Base-by-base conservation (phyloP, 2,888 invertebrate genomes). In the Aleiodes alternator region DNA sequence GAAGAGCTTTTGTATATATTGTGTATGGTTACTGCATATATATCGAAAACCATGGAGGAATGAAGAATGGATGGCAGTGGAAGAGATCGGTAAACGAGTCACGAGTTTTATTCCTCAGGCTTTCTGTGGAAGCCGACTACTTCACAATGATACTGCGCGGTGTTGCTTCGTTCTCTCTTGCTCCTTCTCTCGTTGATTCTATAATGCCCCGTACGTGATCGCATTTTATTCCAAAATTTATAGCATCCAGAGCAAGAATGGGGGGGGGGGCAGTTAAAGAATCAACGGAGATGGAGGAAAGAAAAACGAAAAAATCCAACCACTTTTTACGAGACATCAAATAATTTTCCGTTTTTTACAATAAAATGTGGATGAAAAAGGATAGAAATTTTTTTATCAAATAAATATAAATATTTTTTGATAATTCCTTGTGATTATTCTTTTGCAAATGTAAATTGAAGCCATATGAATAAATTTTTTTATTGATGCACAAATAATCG, bases 191-290 rank as follows among this genome's bases (percentile, higher is more conserved):
- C 69, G 69, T 2, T 76, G 68, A 76, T 76, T 75, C 76, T 73
- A 80, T 80, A 80, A 79, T 72, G 76, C 69, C 53, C 77, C 73
- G 79, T 80, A 80, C 82, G 82, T 80, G 82, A 82, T 83, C 82
- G 83, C 83, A 84, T 85, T 72, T 61, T 83, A 84, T 83, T 82
- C 82, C 80, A 81, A 84, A 86, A 85, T 85, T 84, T 84, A 84
- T 80, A 81, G 82, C 79, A 72, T 80, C 82, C 4, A 50, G 79
- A 80, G 48, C 56, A 77, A 76, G 68, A 48, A 34, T 1, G 23
- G 23, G 23, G 23, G 23, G 23, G 23, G 23, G 48, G 43, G 31
- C 64, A 69, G 64, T 48, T 51, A n/a, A 73, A 61, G 55, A 53
- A 70, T 59, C 59, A 34, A 64, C 43, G 3, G 38, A 43, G 16